phyloP scores from a whole-genome alignment of 1,140 invertebrate species.

The Phortica variegata region DNA sequence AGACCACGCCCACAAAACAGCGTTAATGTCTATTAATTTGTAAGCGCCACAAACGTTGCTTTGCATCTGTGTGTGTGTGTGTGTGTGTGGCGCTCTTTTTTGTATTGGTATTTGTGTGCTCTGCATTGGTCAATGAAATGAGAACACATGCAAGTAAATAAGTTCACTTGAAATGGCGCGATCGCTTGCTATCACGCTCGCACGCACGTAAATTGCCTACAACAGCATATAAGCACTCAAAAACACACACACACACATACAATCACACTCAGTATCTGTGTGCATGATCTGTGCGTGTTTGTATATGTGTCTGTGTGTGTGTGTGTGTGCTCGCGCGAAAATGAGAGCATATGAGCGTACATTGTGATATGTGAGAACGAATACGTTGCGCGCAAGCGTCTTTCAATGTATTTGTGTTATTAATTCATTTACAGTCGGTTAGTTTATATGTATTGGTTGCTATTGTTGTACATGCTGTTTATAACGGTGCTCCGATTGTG shows the following conservation, averaged over 20 bases:
- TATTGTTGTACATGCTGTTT: constrained; percentile 27
- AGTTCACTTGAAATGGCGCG: constrained; percentile 11
- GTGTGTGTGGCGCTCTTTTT: too few relatives aligned
- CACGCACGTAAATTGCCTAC: constrained; percentile 2
- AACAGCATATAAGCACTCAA: constrained; percentile 27
- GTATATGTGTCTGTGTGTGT: neutral
- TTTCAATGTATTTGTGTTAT: neutral
- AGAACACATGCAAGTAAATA: constrained; percentile 40
- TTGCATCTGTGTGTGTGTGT: constrained; percentile 13
- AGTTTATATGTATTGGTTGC: neutral
- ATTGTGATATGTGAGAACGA: neutral
- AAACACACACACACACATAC: constrained; percentile 17
- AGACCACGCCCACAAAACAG: constrained; percentile 1
- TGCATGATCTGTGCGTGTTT: too few relatives aligned
- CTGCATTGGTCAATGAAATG: constrained; percentile 56
- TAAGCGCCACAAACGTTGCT: neutral
- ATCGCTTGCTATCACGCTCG: constrained; percentile 17
- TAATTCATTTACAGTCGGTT: too few relatives aligned
- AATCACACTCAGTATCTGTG: too few relatives aligned
- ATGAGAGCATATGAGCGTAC: neutral
- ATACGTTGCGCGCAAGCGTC: neutral
- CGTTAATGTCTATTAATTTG: constrained; percentile 28
- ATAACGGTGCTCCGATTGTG: constrained; percentile 55
- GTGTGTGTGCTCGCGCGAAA: constrained; percentile 7
- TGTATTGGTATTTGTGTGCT: constrained; percentile 27